phyloP scores from a whole-genome alignment of 1,140 invertebrate genomes.

The Macrobrachium nipponense region DNA sequence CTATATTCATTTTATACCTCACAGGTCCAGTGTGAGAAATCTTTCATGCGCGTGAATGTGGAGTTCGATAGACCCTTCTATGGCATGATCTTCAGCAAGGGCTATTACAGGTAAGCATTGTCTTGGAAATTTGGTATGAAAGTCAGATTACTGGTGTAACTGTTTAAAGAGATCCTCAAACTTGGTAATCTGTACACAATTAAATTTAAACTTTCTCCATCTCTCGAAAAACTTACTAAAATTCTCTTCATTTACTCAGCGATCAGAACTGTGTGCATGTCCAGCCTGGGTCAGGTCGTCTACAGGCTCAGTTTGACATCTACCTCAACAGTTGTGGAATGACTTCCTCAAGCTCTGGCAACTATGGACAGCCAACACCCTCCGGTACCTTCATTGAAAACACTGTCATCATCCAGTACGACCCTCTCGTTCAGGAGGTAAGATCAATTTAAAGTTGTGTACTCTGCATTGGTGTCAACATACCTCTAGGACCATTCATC shows the following conservation, averaged over 20 bases:
- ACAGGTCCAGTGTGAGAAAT: slow-evolving; percentile 95
- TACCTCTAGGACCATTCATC: not conserved
- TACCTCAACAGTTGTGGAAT: slow-evolving; percentile 65
- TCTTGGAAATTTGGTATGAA: too few species aligned
- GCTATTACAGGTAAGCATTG: slow-evolving; percentile 63
- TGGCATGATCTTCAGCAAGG: slow-evolving; percentile 94
- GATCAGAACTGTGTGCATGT: slow-evolving; percentile 83
- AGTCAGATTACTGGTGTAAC: too few species aligned
- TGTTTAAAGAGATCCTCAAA: not conserved
- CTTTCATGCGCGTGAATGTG: slow-evolving; percentile 93
- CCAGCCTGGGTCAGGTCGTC: slow-evolving; percentile 87
- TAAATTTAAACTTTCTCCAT: too few species aligned
- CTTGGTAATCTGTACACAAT: too few species aligned
- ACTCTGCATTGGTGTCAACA: not conserved
- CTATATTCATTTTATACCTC: not conserved
- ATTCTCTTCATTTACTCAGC: slow-evolving; percentile 15
- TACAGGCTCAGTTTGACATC: slow-evolving; percentile 79
- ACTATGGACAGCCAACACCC: slow-evolving; percentile 82
- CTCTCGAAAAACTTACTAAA: not conserved
- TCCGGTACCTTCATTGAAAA: slow-evolving; percentile 94
- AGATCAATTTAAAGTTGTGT: slow-evolving; percentile 67
- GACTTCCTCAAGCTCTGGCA: slow-evolving; percentile 70
- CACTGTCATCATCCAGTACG: slow-evolving; percentile 94
- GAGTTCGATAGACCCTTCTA: slow-evolving; percentile 95
- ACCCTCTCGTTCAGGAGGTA: slow-evolving; percentile 93